These are phyloP conservation scores for Typhlomys cinereus DNA, from an alignment of 2,113 vertebrate genomes.

Conservation along the genomic window DNA sequence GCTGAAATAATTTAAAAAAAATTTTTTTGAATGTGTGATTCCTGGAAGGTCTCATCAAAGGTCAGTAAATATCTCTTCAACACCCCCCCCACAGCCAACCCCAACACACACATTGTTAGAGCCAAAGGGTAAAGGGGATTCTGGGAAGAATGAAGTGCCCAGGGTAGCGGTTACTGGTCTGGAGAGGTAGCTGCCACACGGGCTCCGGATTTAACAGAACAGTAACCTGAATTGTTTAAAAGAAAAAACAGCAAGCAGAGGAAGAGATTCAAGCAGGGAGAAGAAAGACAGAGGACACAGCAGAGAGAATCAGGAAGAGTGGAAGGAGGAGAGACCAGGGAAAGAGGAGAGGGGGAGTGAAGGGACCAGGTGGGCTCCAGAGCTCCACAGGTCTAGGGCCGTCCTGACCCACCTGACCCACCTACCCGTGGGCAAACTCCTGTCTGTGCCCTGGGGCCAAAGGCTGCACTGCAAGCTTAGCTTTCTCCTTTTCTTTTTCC, in stretches of 20 bases:
- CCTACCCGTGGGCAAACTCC: too few species aligned
- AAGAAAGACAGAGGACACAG: background rate
- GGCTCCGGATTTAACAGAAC: background rate
- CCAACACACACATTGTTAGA: background rate
- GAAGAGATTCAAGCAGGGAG: background rate
- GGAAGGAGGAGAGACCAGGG: background rate
- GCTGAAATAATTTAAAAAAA: background rate
- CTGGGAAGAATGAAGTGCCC: background rate
- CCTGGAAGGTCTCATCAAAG: background rate
- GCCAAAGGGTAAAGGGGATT: background rate
- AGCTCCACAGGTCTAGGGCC: too few species aligned
- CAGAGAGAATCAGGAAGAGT: background rate
- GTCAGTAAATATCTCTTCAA: too few species aligned
- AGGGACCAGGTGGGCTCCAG: too few species aligned
- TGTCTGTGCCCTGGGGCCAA: background rate
- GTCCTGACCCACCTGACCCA: background rate
- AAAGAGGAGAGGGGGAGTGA: too few species aligned
- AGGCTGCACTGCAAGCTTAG: background rate
- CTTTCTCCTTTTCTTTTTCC: background rate
- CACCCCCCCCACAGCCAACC: background rate
- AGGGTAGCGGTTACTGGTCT: background rate
- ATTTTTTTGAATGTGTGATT: too few species aligned
- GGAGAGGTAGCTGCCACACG: background rate
- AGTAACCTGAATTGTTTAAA: background rate
- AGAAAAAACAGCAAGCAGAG: background rate